These are phyloP conservation scores for Agrotis clavis DNA, from an alignment of 2,888 invertebrate species.

Conservation along the genomic window DNA sequence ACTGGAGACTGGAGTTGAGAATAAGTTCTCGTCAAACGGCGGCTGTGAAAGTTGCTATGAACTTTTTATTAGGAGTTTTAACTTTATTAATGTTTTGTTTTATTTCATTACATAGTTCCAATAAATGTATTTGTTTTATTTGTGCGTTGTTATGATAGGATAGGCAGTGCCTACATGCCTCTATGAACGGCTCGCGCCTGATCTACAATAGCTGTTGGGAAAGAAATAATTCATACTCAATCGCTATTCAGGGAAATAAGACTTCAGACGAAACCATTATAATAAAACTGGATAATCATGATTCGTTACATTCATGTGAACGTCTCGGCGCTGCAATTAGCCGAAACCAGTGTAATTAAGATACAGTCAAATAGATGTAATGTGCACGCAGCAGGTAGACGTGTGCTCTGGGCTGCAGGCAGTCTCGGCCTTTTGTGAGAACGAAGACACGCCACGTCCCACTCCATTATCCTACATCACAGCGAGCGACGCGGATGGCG, in stretches of 20 bases:
- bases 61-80: too few relatives aligned
- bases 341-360: conserved; percentile 75
- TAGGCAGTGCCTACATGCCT: too few relatives aligned
- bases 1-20: too few relatives aligned
- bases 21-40: too few relatives aligned
- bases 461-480: conserved; percentile 76
- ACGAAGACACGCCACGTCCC: conserved; percentile 54
- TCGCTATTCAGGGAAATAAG: conserved; percentile 78
- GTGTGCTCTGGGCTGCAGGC: conserved; percentile 59
- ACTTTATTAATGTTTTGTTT: too few relatives aligned
- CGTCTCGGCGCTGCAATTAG: conserved; percentile 74
- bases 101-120: too few relatives aligned
- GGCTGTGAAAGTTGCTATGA: too few relatives aligned
- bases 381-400: conserved; percentile 63
- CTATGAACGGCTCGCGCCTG: too few relatives aligned
- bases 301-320: conserved; percentile 79
- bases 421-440: conserved; percentile 60
- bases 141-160: too few relatives aligned
- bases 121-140: too few relatives aligned
- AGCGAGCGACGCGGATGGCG: conserved; percentile 68
- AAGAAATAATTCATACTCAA: conserved; percentile 79
- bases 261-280: conserved; percentile 75
- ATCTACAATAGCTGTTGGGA: conserved; percentile 82
- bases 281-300: conserved; percentile 79
- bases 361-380: conserved; percentile 75